phyloP scores from a whole-genome alignment of 2,888 invertebrate genomes.

The Heliconius hortense region DNA sequence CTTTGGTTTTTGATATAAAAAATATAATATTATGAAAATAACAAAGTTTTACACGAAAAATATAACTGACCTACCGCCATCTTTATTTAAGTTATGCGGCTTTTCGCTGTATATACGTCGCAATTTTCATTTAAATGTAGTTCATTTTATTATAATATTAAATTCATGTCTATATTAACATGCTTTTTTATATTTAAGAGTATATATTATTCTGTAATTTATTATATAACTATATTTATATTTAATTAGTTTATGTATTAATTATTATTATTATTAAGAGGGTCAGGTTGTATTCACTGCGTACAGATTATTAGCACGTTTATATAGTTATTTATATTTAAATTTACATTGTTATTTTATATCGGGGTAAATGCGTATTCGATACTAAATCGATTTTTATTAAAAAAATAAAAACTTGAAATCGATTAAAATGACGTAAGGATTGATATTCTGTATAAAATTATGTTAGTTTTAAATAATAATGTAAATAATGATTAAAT shows the following conservation, averaged over 20 bases:
- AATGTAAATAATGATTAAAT: background rate
- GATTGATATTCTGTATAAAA: background rate
- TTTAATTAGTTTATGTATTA: background rate
- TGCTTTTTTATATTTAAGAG: background rate
- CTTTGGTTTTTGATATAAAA: background rate
- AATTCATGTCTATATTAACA: background rate
- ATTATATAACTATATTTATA: background rate
- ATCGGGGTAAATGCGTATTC: constrained; percentile 7
- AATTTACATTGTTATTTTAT: constrained; percentile 25
- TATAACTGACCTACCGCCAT: background rate
- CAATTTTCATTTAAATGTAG: background rate
- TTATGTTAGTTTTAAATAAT: too few relatives aligned
- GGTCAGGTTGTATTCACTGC: constrained; percentile 25
- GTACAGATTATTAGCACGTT: constrained; percentile 23
- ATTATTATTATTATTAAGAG: constrained; percentile 7
- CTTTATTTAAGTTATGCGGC: background rate
- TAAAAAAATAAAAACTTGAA: background rate
- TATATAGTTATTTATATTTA: constrained; percentile 17
- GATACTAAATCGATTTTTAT: constrained; percentile 3
- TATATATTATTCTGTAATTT: background rate
- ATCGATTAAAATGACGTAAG: background rate
- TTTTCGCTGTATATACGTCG: background rate
- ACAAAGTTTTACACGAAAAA: background rate
- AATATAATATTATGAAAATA: background rate
- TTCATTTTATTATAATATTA: background rate